These are phyloP conservation scores for Synanthedon formicaeformis DNA, from an alignment of 2,888 invertebrate species.

Conservation along the genomic window DNA sequence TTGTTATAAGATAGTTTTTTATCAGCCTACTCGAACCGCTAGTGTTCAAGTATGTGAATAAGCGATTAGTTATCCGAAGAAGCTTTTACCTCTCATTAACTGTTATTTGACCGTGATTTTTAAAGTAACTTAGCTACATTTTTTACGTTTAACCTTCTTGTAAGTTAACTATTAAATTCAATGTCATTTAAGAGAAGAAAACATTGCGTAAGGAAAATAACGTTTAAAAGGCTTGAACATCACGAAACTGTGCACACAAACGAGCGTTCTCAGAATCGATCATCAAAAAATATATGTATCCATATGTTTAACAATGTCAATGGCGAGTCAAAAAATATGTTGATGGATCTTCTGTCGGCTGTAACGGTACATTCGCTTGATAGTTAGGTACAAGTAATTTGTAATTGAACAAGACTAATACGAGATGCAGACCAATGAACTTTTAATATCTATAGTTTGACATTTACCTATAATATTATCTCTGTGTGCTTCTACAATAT, in stretches of 20 bases:
- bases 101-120: slow-evolving; percentile 44
- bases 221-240: too few species aligned
- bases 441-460: not conserved
- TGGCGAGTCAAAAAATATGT: slow-evolving; percentile 27
- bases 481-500: too few species aligned
- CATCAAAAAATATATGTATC: slow-evolving; percentile 17
- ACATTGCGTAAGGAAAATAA: too few species aligned
- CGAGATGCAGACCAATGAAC: not conserved
- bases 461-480: too few species aligned
- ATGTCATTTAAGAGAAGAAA: too few species aligned
- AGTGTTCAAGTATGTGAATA: slow-evolving; percentile 2
- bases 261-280: slow-evolving; percentile 10
- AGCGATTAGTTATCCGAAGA: slow-evolving; percentile 38
- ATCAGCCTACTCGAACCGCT: slow-evolving; percentile 10
- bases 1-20: slow-evolving; percentile 17
- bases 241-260: not conserved
- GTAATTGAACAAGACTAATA: not conserved
- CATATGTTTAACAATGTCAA: slow-evolving; percentile 27
- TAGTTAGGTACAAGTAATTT: slow-evolving; percentile 17
- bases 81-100: slow-evolving; percentile 61
- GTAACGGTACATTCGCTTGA: slow-evolving; percentile 39
- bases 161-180: too few species aligned
- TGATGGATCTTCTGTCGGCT: slow-evolving; percentile 25
- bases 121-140: slow-evolving; percentile 37
- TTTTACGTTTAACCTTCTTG: slow-evolving; percentile 16